phyloP scores from a whole-genome alignment of 2,113 vertebrate species.

The Oryctolagus cuniculus region DNA sequence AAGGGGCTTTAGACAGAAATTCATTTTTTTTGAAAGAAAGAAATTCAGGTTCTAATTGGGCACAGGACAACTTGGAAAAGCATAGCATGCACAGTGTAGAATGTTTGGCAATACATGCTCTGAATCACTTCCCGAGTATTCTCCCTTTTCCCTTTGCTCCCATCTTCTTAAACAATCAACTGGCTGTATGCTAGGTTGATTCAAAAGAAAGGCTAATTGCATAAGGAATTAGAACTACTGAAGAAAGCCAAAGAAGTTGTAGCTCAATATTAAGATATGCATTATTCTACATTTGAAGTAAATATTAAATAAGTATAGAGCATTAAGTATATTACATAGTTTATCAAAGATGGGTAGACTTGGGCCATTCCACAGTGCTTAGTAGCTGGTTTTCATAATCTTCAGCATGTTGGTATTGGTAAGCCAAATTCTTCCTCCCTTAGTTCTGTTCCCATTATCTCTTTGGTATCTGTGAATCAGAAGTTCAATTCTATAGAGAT shows the following conservation, averaged over 20 bases:
- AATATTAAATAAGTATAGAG: neutral
- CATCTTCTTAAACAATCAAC: slow-evolving; percentile 62
- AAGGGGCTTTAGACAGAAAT: slow-evolving; percentile 75
- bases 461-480: neutral
- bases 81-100: slow-evolving; percentile 60
- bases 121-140: slow-evolving; percentile 41
- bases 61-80: slow-evolving; percentile 72
- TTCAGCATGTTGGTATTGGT: neutral
- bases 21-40: slow-evolving; percentile 74
- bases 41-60: slow-evolving; percentile 68
- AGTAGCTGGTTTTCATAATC: neutral
- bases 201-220: slow-evolving; percentile 56
- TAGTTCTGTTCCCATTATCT: neutral
- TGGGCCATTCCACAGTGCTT: neutral
- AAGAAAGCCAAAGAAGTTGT: slow-evolving; percentile 45
- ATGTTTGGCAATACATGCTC: slow-evolving; percentile 42
- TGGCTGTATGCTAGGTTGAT: slow-evolving; percentile 46
- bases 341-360: neutral
- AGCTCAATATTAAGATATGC: neutral
- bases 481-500: neutral
- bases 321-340: neutral
- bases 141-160: slow-evolving; percentile 50
- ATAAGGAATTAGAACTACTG: slow-evolving; percentile 62
- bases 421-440: neutral
- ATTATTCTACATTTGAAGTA: neutral